Base-by-base conservation (phyloP, 2,113 vertebrate genomes). In the Tympanuchus pallidicinctus region DNA sequence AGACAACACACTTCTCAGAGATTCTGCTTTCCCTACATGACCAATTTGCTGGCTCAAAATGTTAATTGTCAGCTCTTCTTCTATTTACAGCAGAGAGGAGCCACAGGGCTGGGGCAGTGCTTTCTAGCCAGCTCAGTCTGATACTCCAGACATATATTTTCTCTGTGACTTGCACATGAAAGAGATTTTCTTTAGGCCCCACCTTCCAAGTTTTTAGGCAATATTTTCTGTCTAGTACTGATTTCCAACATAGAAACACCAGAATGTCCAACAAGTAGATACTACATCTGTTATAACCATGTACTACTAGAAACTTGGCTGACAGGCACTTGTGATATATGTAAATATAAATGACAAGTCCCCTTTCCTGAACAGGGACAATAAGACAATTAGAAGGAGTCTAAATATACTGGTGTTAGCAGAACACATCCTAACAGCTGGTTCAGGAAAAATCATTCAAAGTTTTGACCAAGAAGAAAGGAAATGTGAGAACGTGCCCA, bases 361-460 rank as follows among this genome's bases (percentile, higher is more conserved):
- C 11, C 1, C 1, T 82, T 70, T 79, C 52, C 24, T 36, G 74
- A 81, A 65, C 3, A 69, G 11, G 18, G 11, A 56, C 56, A 32
- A 86, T 21, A 65, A 89, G 76, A 38, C 38, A 38, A 38, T 38
- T 38, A 38, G 38, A 38, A 38, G 38, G 38, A 38, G 38, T 50
- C 20, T 50, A 69, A 88, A 77, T 32, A 14, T 3, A 12, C n/a
- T 65, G 69, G 8, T 59, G 32, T 76, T 8, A 80, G 54, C 15
- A 60, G 63, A n/a, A n/a, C 8, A 50, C 6, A 42, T 4, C 30
- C 17, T 21, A 50, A 59, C 10, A 74, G 16, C 2, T 36, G 24
- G 4, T 28, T 79, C 32, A 28, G 34, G 8, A 50, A 47, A 8
- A 18, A 1, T 18, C 0, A 14, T 42, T 5, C 10, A 8, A 3